Evolutionary conservation across 1,140 invertebrate species (phyloP).

Genomic region (Drosophila ambigua): DNA sequence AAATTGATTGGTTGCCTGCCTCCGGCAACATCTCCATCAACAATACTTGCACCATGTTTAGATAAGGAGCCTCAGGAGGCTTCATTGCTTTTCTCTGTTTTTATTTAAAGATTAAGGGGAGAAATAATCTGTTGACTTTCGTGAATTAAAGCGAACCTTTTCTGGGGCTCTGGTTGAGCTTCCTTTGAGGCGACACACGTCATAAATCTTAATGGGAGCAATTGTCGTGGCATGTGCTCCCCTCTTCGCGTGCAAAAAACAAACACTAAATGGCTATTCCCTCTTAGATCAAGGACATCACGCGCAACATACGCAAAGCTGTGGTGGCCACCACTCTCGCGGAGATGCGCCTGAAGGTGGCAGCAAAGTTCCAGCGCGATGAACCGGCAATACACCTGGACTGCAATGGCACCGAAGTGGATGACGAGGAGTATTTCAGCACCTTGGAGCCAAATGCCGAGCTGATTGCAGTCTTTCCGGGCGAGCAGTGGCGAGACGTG

Average conservation of each 20-base stretch:
- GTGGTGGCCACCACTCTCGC: conserved; percentile 90
- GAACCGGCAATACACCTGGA: conserved; percentile 91
- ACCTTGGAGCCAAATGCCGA: conserved; percentile 92
- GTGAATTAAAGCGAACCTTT: conserved; percentile 66
- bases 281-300: conserved; percentile 85
- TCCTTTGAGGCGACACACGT: too few species aligned
- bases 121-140: conserved; percentile 19
- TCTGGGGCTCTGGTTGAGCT: not conserved
- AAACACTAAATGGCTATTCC: not conserved
- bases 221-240: not conserved
- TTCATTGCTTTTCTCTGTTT: conserved; percentile 60
- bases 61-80: not conserved
- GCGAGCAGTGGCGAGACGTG: conserved; percentile 89
- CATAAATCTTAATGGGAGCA: not conserved
- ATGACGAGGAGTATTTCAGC: conserved; percentile 94
- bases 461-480: conserved; percentile 90
- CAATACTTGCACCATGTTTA: not conserved
- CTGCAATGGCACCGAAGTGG: conserved; percentile 93
- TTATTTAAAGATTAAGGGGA: conserved; percentile 43
- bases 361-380: conserved; percentile 87
- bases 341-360: conserved; percentile 88
- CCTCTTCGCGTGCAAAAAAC: not conserved
- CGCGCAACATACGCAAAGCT: conserved; percentile 90
- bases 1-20: conserved; percentile 70
- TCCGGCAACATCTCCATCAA: not conserved